These are phyloP conservation scores for Cyclopterus lumpus DNA, from an alignment of 2,797 vertebrate genomes.

Conservation along the genomic window DNA sequence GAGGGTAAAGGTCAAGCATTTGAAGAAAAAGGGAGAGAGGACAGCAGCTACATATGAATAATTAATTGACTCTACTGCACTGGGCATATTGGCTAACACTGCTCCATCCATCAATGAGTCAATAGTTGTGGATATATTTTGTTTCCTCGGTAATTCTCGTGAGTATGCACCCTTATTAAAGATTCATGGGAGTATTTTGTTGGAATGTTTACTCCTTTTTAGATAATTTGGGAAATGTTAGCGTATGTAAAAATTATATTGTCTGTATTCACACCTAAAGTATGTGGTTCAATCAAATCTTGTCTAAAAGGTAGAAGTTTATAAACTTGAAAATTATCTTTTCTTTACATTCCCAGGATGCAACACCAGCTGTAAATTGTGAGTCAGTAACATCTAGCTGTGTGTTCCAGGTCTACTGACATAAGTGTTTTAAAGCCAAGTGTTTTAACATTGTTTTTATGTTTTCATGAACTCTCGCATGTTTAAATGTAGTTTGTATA, in stretches of 20 bases:
- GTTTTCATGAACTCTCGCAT: neutral
- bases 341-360: neutral
- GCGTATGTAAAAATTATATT: neutral
- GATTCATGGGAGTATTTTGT: neutral
- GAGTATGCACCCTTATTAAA: neutral
- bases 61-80: neutral
- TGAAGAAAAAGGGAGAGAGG: neutral
- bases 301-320: too few species aligned
- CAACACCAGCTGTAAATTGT: neutral
- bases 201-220: neutral
- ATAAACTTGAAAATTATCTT: too few species aligned
- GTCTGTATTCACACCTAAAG: neutral
- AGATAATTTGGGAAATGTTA: neutral
- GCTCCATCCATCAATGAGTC: slow-evolving; percentile 31
- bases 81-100: neutral
- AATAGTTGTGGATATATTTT: slow-evolving; percentile 15
- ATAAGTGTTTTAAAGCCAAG: neutral
- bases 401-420: neutral
- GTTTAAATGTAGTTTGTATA: neutral
- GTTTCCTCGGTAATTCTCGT: slow-evolving; percentile 6
- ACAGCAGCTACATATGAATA: neutral
- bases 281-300: neutral
- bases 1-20: slow-evolving; percentile 16
- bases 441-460: neutral
- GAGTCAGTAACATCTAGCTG: too few species aligned